Evolutionary conservation across 1,140 invertebrate genomes (phyloP).

Genomic region (Trialeurodes vaporariorum): DNA sequence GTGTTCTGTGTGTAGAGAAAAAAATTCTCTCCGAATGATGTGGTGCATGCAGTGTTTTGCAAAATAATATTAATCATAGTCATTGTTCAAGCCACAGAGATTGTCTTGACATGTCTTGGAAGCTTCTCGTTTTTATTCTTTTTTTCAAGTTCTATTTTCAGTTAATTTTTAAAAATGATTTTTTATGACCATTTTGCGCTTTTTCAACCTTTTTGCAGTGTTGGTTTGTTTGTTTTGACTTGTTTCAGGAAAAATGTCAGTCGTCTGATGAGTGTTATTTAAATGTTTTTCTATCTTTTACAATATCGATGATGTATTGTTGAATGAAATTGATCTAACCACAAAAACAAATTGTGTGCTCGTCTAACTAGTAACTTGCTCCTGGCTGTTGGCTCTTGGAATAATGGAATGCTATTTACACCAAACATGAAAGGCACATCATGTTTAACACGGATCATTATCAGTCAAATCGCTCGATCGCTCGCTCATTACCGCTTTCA

Average conservation of each 20-base stretch:
- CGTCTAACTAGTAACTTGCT: not conserved
- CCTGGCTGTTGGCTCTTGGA: not conserved
- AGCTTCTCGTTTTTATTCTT: not conserved
- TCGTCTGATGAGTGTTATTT: not conserved
- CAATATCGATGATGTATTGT: not conserved
- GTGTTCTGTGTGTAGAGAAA: no score
- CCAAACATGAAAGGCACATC: not conserved
- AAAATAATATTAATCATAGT: no score
- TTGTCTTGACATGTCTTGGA: no score
- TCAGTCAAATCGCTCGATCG: no score
- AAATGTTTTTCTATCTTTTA: not conserved
- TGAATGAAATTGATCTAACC: not conserved
- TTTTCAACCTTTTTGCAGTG: constrained; percentile 2
- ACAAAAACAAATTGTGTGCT: not conserved
- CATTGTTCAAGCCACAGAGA: no score
- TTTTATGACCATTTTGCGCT: no score
- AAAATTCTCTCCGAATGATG: no score
- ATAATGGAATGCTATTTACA: not conserved
- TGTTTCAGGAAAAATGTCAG: constrained; percentile 4
- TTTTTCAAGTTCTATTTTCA: no score
- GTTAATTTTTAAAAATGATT: no score
- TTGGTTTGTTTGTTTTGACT: not conserved
- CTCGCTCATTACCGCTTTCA: no score
- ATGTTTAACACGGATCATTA: not conserved
- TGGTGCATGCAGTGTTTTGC: no score